Base-by-base conservation (phyloP, 30 jellyfish, hydroid and myxozoan species). In the Mastigias papua region DNA sequence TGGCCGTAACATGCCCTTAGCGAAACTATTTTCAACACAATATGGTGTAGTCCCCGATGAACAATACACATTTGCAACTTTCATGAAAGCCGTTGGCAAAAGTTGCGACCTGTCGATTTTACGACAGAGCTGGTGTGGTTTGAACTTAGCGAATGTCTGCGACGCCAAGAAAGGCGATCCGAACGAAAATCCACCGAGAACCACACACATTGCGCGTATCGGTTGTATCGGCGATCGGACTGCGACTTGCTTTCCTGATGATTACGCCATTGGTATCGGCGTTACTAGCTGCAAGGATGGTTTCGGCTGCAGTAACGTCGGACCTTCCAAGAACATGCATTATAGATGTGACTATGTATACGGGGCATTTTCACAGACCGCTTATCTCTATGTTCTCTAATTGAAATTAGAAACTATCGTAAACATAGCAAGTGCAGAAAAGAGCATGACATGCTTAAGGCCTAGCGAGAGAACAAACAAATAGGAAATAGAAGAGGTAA, bases 191-290 rank as follows among this genome's bases (percentile, higher is more conserved):
- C 99, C 99, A 13, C 96, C 96, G 51, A 90, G 61, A 67, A 90
- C 99, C 25, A 95, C 99, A 50, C 99, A 95, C 62, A 95, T 95
- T 25, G 99, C 79, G 32, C 89, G 99, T 1, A 91, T 95, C 10
- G 99, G 99, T 23, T 95, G 99, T 82, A 91, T 95, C 85, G 99
- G 99, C 29, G 99, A 95, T 70, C 77, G 97, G 3, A 95, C 98
- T n/a, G 98, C 99, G 26, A 95, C 99, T n/a, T 95, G 99, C 82
- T 95, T 95, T 62, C 99, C 99, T 27, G 99, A 95, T 58, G 99
- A 95, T 86, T 95, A 95, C 90, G 99, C 99, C 66, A 66, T 95
- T 21, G 99, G 99, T 23, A 78, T 95, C 70, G 99, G 99, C 42
- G 99, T 95, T 25, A 90, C 99, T 72, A 95, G 99, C 72, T 95